Base-by-base conservation (phyloP, 1,140 invertebrate species). In the Caenorhabditis remanei region DNA sequence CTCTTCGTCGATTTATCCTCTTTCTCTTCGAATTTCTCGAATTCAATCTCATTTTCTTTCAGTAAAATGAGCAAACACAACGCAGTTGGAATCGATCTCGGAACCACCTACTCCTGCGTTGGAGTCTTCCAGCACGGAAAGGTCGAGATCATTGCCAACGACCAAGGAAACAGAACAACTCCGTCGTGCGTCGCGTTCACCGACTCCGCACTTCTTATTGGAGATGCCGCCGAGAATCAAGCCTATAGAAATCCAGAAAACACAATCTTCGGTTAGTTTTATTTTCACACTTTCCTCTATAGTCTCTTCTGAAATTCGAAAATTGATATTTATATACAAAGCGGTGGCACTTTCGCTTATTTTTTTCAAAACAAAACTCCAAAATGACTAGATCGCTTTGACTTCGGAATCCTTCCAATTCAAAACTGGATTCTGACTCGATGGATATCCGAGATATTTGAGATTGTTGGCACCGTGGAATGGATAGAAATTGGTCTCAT, bases 161-260 rank as follows among this genome's bases (percentile, higher is more conserved):
- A 98, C 93, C 97, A 99, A 93, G 97, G 97, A 93, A 99, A 99
- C 94, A 94, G 97, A 91, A 99, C 97, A 50, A 99, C 97, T 85
- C 97, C 97, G 82, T 97, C 96, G 86, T 98, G 98, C 95, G 97
- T 99, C 67, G 97, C 97, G 87, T 98, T 99, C 94, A 98, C 96
- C 82, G 97, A 98, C 92, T 97, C 96, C 7, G 97, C 98, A 93
- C 96, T 97, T 93, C 95, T 98, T 89, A 97, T 98, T 93, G 97
- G 97, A 86, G 97, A 98, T 95, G 96, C 97, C 87, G 97, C 97
- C 90, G 98, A 98, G 93, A 98, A 98, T 93, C 94, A 96, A 91
- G 95, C 95, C 14, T 95, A 96, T 9, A 96, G 96, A 95, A 97
- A 97, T 93, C 96, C 96, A 16, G 94, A 94, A 88, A 97, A 97